Conservation (phyloP, 2,888 invertebrate genomes). For the Allolobophora icterica region DNA sequence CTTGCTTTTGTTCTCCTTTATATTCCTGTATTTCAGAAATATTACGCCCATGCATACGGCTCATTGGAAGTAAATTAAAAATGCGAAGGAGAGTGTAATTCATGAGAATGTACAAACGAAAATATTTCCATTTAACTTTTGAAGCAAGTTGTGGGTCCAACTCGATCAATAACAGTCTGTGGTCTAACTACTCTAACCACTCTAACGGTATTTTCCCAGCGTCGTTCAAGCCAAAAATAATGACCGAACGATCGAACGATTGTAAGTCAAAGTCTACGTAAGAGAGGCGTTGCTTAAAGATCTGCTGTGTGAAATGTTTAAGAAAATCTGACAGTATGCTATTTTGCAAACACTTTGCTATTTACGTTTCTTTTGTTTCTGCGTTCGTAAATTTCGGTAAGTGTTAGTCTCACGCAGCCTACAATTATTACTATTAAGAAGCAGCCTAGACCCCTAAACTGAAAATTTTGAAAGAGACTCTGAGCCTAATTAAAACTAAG, state of each 20-base stretch:
- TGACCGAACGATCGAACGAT: background rate
- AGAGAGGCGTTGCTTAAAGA: background rate
- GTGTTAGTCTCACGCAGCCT: background rate
- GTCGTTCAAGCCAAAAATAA: background rate
- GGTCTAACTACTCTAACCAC: too few relatives aligned
- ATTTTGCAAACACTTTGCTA: background rate
- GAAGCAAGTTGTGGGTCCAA: background rate
- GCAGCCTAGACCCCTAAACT: too few relatives aligned
- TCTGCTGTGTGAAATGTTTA: background rate
- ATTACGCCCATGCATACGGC: background rate
- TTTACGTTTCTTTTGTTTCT: background rate
- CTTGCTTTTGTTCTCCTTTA: background rate
- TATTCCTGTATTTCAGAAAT: background rate
- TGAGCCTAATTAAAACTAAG: background rate
- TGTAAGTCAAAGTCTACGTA: too few relatives aligned
- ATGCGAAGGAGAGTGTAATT: background rate
- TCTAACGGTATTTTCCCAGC: background rate
- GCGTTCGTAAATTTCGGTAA: background rate
- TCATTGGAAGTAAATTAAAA: background rate
- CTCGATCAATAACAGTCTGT: background rate
- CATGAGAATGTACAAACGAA: background rate
- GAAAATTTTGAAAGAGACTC: background rate
- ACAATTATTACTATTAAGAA: background rate
- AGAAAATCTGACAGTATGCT: background rate
- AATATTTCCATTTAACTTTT: background rate